Base-by-base conservation (phyloP, 2,888 invertebrate genomes). In the Nemurella pictetii region DNA sequence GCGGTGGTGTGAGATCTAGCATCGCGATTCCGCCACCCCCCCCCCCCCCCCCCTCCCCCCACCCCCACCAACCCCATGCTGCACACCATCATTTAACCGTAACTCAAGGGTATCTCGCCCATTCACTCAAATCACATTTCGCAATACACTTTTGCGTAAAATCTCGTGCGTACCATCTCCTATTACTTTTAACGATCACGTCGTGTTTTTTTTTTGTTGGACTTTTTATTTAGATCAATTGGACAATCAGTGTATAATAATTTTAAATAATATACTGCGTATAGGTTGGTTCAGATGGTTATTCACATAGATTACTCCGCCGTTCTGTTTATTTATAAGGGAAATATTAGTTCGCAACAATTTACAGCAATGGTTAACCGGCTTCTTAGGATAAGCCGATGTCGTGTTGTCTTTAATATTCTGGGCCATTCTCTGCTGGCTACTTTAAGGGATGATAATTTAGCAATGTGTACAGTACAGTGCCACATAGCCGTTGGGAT, bases 121-220 rank as follows among this genome's bases (percentile, higher is more conserved):
- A 28, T 78, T 28, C 28, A 30, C 78, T 29, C 78, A 78, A 28
- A 78, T 78, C 78, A 78, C 78, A 28, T 25, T n/a, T 78, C 30
- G 29, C 28, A 3, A 12, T 30, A 28, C 30, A 28, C 78, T 29
- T 75, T 7, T 28, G 75, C 75, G 75, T 75, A 25, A 75, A 27
- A 28, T 26, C 26, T 30, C 30, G 28, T 7, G 1, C 78, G 27
- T 75, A 78, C 28, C 28, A n/a, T 28, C 78, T 30, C 29, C 29
- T 30, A 78, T 78, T 78, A 78, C 78, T 78, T 78, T 78, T 78
- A 78, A 78, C 78, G 78, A 78, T 78, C 78, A 29, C 9, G 28
- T 15, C 20, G n/a, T 30, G 15, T 78, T 78, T 78, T 30, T 78
- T 4, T 27, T 78, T 30, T 30, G n/a, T n/a, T n/a, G n/a, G n/a